Percentiles rank a stretch among this genome's conserved stretches.
Evolutionary conservation across 2,888 invertebrate genomes (phyloP).

Genomic region (Notodonta ziczac): DNA sequence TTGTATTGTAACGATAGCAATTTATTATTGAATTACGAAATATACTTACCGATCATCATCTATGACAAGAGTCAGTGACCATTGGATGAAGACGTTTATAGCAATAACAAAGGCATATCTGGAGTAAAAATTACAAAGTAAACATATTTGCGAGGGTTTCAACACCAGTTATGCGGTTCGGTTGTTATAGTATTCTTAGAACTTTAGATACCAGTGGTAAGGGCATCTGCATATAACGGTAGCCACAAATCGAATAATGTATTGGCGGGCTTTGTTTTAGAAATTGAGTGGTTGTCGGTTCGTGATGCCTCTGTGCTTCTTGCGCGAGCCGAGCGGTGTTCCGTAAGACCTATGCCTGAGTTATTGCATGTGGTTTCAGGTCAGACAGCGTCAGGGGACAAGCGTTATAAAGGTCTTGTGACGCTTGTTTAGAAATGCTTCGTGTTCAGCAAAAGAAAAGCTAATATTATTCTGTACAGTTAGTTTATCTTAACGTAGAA

Average conservation of each 20-base stretch:
- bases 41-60: too few species aligned
- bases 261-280: constrained; percentile 77
- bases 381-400: constrained; percentile 6
- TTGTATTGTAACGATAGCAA: too few species aligned
- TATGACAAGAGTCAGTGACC: too few species aligned
- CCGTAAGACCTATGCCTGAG: constrained; percentile 47
- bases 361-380: constrained; percentile 46
- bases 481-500: too few species aligned
- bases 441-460: too few species aligned
- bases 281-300: constrained; percentile 75
- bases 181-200: neutral
- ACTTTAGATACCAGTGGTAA: constrained; percentile 46
- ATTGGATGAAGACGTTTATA: too few species aligned
- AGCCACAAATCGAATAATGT: constrained; percentile 73
- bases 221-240: constrained; percentile 70
- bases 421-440: neutral
- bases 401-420: neutral
- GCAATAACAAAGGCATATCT: too few species aligned
- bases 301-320: constrained; percentile 72
- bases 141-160: too few species aligned
- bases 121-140: too few species aligned
- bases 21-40: too few species aligned
- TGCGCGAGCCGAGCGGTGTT: constrained; percentile 40
- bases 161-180: too few species aligned
- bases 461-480: too few species aligned